phyloP scores from a whole-genome alignment of 2,113 vertebrate species.

The Erythrolamprus reginae region DNA sequence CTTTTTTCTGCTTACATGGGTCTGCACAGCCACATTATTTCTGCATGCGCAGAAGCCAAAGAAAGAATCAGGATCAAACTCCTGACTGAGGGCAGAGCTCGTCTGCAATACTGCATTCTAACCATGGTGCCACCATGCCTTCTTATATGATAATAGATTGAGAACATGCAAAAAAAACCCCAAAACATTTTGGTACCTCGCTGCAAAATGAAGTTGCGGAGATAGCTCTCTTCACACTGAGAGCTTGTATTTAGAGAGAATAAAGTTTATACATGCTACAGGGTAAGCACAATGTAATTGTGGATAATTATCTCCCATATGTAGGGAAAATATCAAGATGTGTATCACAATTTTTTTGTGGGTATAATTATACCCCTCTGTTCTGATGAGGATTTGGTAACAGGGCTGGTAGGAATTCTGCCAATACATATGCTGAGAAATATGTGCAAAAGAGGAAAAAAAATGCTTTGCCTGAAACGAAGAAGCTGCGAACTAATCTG shows the following conservation, averaged over 20 bases:
- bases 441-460: not conserved
- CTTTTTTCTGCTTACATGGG: not conserved
- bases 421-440: conserved; percentile 19
- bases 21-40: not conserved
- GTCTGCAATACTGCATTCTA: not conserved
- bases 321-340: conserved; percentile 44
- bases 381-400: conserved; percentile 38
- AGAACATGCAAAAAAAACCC: not conserved
- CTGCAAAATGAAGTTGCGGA: not conserved
- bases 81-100: not conserved
- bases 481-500: not conserved
- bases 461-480: not conserved
- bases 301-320: conserved; percentile 31
- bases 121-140: not conserved
- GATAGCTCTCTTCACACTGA: not conserved
- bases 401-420: conserved; percentile 29
- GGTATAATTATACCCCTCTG: conserved; percentile 49
- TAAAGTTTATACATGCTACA: conserved; percentile 18
- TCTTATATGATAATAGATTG: not conserved
- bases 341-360: no score
- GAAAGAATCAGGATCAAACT: not conserved
- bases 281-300: conserved; percentile 33
- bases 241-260: not conserved
- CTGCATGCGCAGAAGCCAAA: no score
- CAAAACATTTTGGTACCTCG: not conserved